Conservation (phyloP, 2,113 vertebrate genomes). For the Geococcyx californianus region DNA sequence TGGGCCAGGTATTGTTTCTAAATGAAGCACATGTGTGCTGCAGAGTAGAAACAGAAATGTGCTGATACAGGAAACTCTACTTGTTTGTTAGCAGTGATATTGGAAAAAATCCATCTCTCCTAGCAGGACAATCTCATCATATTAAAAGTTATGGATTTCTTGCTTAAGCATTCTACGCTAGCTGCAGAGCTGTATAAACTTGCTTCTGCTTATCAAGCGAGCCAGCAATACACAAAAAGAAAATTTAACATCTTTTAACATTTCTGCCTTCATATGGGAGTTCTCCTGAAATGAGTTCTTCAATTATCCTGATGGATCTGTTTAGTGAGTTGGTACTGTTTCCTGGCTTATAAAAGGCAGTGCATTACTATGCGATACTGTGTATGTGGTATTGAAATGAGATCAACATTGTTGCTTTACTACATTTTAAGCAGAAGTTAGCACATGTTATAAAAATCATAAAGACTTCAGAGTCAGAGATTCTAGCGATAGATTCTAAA, state of each 20-base stretch:
- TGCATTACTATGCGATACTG: conserved; percentile 57
- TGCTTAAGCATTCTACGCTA: conserved; percentile 86
- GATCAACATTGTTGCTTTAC: conserved; percentile 60
- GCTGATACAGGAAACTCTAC: conserved; percentile 79
- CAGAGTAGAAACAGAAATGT: conserved; percentile 72
- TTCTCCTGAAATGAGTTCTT: conserved; percentile 70
- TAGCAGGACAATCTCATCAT: conserved; percentile 95
- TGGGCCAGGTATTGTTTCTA: conserved; percentile 60
- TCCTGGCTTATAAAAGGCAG: conserved; percentile 60
- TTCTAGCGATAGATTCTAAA: conserved; percentile 3
- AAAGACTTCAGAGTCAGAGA: conserved; percentile 34
- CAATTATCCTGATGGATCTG: conserved; percentile 71
- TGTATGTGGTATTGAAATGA: conserved; percentile 61
- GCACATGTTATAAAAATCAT: conserved; percentile 49
- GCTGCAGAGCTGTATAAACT: conserved; percentile 79
- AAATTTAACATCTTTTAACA: conserved; percentile 72
- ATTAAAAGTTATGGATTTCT: conserved; percentile 93
- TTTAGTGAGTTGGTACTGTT: conserved; percentile 68
- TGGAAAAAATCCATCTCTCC: conserved; percentile 92
- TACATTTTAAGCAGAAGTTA: conserved; percentile 71
- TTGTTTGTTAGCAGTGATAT: conserved; percentile 90
- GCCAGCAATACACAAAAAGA: conserved; percentile 69
- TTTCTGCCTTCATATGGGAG: conserved; percentile 67
- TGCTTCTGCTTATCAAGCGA: conserved; percentile 69
- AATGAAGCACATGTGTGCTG: conserved; percentile 67